Evolutionary conservation across 64 coral and sea anemone genomes (phyloP), one percentile per base, ranked within the genome.

Genomic region (Anthopleura sola): DNA sequence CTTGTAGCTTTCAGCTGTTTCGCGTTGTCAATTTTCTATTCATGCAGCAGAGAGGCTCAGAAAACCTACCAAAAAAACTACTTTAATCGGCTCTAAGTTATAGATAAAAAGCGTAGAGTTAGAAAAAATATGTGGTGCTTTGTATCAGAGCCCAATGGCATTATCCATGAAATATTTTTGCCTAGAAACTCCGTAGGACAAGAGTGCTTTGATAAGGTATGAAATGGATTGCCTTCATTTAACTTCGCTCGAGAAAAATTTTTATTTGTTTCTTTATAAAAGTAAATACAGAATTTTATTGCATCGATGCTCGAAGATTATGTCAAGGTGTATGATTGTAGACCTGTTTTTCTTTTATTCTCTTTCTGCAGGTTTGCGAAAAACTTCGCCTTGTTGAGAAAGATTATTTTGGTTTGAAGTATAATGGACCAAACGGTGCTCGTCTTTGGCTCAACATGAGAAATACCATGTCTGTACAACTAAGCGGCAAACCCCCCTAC

Each of bases 381-480:
- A 92, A 92, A 87, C 78, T 99, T 24, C 90, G 88, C 47, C 93
- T 99, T 21, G 90, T 92, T 19, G 97, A 99, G 85, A 90, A 84
- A 66, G 97, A 99, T 92, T 99, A 99, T 92, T 99, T 99, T 78
- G 97, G 97, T 40, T 89, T 99, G 85, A 90, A 94, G 81, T 99
- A 92, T 84, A 92, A 89, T 74, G 97, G 93, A 28, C 84, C 92
- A 57, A 99, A 95, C 90, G 90, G 97, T 60, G 81, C 50, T 17
- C 78, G 91, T 50, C 86, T 92, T 82, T 99, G 97, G 97, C 82
- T 99, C 29, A 99, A 99, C 82, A 86, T 95, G 84, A 91, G 97
- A 92, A 99, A 99, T 85, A 55, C 90, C 19, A 60, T 99, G 87
- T 94, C 97, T 10, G 84, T 86, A n/a, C 97, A 99, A 55, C 84